Conservation (phyloP, 2,797 vertebrate genomes). For the Melanotaenia trifasciata region DNA sequence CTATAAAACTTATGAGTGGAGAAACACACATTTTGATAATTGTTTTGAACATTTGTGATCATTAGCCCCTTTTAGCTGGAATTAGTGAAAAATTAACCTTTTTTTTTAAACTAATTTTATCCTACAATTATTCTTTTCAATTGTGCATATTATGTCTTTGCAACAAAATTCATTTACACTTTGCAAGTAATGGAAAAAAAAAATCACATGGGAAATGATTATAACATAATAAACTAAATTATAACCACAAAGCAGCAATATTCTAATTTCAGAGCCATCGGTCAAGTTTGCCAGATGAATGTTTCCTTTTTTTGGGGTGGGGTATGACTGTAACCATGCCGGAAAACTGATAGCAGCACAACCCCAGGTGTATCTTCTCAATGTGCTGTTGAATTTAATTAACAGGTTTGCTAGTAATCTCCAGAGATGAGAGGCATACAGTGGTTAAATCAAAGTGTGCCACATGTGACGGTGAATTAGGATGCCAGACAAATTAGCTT, state of each 20-base stretch:
- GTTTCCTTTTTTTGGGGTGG: constrained; percentile 1
- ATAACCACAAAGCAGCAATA: not conserved
- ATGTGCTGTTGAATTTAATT: constrained; percentile 72
- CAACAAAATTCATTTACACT: too few species aligned
- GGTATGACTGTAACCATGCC: constrained; percentile 17
- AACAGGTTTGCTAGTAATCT: constrained; percentile 61
- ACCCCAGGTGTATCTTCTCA: constrained; percentile 51
- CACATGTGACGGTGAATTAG: constrained; percentile 52
- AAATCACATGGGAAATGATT: not conserved
- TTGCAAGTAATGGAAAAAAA: not conserved
- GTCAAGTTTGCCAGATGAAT: not conserved
- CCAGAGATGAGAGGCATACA: constrained; percentile 58
- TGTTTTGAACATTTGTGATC: too few species aligned
- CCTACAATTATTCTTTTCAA: not conserved
- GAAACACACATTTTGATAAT: too few species aligned
- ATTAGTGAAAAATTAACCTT: too few species aligned
- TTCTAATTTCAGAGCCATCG: not conserved
- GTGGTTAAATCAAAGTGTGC: constrained; percentile 65
- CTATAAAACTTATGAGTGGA: too few species aligned
- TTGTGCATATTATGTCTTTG: not conserved
- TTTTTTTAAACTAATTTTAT: not conserved
- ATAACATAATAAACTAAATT: not conserved
- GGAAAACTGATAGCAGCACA: constrained; percentile 19
- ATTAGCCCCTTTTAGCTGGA: too few species aligned
- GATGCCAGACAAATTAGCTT: constrained; percentile 60